These are phyloP conservation scores for Eulemur rubriventer DNA, from an alignment of 2,797 vertebrate genomes.

Conservation along the genomic window DNA sequence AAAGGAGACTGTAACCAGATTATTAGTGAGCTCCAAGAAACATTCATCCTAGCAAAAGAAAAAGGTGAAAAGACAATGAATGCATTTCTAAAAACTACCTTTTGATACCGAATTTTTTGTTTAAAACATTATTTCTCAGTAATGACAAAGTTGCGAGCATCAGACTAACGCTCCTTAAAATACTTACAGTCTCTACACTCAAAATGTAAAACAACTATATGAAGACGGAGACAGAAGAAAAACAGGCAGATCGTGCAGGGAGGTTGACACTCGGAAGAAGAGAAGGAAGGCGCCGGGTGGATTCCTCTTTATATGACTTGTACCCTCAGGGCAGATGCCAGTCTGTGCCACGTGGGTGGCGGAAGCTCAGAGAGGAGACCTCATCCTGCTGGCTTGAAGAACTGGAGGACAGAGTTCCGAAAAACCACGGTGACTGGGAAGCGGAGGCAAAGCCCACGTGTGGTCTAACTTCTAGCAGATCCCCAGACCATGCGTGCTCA, in stretches of 20 bases:
- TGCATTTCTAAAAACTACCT: neutral
- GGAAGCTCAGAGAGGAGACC: neutral
- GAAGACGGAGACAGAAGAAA: neutral
- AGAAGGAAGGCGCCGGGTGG: accelerated
- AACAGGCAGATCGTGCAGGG: neutral
- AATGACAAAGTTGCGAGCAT: neutral
- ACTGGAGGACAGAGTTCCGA: neutral
- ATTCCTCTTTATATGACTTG: neutral
- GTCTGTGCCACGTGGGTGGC: accelerated
- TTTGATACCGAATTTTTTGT: neutral
- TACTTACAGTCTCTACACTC: neutral
- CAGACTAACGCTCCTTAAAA: neutral
- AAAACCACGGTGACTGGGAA: too few species aligned
- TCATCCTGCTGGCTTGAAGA: neutral
- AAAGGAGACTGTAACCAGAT: too few species aligned
- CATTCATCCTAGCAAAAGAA: too few species aligned
- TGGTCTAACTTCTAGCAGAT: too few species aligned
- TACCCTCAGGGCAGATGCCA: neutral
- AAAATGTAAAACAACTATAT: accelerated
- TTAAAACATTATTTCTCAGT: neutral
- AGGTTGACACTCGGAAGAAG: accelerated
- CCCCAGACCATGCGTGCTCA: too few species aligned
- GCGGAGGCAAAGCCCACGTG: neutral
- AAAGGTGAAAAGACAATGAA: neutral
- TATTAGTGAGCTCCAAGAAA: too few species aligned